Base-by-base conservation (phyloP, 2,888 invertebrate genomes). In the Stomorhina lunata region DNA sequence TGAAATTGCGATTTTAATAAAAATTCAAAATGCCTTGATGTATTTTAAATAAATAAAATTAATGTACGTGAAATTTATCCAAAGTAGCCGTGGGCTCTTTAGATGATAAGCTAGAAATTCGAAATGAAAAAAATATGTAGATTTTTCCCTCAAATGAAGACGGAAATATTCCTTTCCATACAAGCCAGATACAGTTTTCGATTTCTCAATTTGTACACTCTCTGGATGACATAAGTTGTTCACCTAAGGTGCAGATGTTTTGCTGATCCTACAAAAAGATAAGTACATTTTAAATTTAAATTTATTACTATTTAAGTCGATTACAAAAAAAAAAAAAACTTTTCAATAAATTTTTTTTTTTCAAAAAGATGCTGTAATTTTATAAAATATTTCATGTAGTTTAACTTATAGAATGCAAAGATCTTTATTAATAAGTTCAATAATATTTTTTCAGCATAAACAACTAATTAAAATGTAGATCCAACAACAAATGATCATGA, bases 311-410 rank as follows among this genome's bases (percentile, higher is more conserved):
- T 5, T 40, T 4, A n/a, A 37, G 22, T 37, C 48, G 48, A 1
- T 73, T 17, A 15, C 17, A 9, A 22, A 12, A 25, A 6, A 12
- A 15, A 32, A 29, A 3, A 34, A 32, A 3, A 37, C 37, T 17
- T 25, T 59, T 17, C n/a, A 45, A 17, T 45, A 48, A 4, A 22
- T 43, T 22, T 32, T 50, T 32, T 17, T 40, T n/a, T 43, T 43
- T 12, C n/a, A 25, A 68, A 59, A 69, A 63, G 69, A 77, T 69
- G 77, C 77, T 77, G 77, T 77, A 77, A 61, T 69, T 77, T 69
- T 69, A 69, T 63, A 61, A 43, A 53, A 25, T 68, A 40, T 55
- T 3, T 15, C n/a, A 9, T 2, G 9, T 63, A 73, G 20, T 1
- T 2, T 4, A 15, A 43, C 10, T 63, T 27, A 9, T 3, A 25